Conservation (phyloP, 2,888 invertebrate species). For the Synergus laeviventris region DNA sequence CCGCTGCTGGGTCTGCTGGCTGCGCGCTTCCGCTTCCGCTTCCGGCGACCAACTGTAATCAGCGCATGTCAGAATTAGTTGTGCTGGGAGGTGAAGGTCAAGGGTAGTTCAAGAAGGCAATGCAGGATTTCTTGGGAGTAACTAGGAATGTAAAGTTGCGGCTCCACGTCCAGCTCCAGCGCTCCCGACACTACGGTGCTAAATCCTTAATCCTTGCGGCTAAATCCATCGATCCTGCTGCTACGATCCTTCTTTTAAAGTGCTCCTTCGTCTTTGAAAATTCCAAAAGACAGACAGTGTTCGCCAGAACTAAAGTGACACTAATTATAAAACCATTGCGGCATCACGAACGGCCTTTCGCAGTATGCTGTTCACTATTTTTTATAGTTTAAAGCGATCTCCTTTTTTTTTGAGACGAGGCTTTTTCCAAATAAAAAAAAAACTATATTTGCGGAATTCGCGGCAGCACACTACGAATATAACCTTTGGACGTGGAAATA, state of each 20-base stretch:
- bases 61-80: conserved; percentile 52
- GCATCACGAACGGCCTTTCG: conserved; percentile 41
- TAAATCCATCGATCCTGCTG: conserved; percentile 67
- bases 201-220: conserved; percentile 57
- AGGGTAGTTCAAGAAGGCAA: conserved; percentile 52
- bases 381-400: not conserved
- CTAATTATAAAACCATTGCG: conserved; percentile 40
- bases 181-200: conserved; percentile 75
- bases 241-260: conserved; percentile 66
- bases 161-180: conserved; percentile 75
- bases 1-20: conserved; percentile 59
- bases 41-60: conserved; percentile 87
- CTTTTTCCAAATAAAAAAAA: not conserved
- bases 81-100: conserved; percentile 42
- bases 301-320: conserved; percentile 4
- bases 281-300: conserved; percentile 29
- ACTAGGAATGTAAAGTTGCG: conserved; percentile 65
- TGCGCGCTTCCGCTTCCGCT: conserved; percentile 79
- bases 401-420: not conserved
- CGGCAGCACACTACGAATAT: conserved; percentile 30
- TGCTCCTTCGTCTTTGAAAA: conserved; percentile 53
- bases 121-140: conserved; percentile 55
- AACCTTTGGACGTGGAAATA: conserved; percentile 24
- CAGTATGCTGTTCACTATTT: conserved; percentile 37
- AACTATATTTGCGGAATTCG: not conserved